Conservation (phyloP, 2,797 vertebrate species). For the Dermochelys coriacea region DNA sequence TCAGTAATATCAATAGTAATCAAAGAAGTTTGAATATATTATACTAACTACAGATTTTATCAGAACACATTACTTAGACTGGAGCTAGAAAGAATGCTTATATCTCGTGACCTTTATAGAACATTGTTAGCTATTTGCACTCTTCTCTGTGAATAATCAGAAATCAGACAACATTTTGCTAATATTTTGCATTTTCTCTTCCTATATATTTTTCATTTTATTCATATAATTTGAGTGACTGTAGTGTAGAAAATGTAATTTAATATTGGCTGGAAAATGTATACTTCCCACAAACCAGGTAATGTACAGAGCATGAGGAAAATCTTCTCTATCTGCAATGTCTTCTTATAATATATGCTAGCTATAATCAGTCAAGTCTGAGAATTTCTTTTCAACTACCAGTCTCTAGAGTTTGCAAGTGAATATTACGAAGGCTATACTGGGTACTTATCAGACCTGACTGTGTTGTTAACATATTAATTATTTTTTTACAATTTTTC, state of each 20-base stretch:
- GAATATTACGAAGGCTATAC: neutral
- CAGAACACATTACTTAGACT: neutral
- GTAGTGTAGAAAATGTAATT: neutral
- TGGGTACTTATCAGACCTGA: neutral
- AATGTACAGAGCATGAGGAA: neutral
- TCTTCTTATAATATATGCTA: neutral
- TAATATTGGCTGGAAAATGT: neutral
- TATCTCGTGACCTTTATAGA: accelerated
- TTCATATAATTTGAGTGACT: neutral
- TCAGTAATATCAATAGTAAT: neutral
- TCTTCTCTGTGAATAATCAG: neutral
- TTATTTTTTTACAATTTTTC: neutral
- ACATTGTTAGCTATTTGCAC: neutral
- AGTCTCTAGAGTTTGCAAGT: neutral
- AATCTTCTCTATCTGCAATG: neutral
- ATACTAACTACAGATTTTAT: neutral
- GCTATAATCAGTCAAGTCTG: neutral
- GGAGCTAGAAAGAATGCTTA: neutral
- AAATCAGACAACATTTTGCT: neutral
- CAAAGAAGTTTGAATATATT: neutral
- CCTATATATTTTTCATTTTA: neutral
- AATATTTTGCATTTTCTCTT: neutral
- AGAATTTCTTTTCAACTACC: neutral
- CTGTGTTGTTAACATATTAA: neutral
- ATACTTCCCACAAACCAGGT: neutral